These are phyloP conservation scores for Glomeris maerens DNA, from an alignment of 1,140 invertebrate species.

Conservation along the genomic window DNA sequence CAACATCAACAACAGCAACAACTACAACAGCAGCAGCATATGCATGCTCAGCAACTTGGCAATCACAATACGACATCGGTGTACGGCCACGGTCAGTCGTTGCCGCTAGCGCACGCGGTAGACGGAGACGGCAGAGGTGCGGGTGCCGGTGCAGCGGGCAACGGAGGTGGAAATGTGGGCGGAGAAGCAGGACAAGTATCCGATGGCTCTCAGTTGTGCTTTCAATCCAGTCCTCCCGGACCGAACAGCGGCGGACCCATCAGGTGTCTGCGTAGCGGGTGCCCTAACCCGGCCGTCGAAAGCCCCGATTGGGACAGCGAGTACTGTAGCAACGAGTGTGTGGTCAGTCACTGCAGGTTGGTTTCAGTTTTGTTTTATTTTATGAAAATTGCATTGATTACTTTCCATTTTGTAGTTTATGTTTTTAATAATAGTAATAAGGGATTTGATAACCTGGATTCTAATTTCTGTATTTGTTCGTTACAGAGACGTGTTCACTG, in stretches of 20 bases:
- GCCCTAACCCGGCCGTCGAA: conserved; percentile 73
- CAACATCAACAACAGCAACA: conserved; percentile 26
- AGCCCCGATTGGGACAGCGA: conserved; percentile 93
- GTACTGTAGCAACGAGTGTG: conserved; percentile 95
- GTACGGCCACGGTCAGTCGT: conserved; percentile 19
- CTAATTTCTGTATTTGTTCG: conserved; percentile 18
- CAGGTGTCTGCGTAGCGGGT: conserved; percentile 51
- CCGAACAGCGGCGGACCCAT: neutral
- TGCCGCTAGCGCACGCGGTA: neutral
- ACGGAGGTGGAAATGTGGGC: conserved; percentile 1
- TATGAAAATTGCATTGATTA: neutral
- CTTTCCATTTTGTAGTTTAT: conserved; percentile 11
- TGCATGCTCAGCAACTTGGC: conserved; percentile 20
- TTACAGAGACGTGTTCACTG: conserved; percentile 74
- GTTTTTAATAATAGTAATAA: conserved; percentile 9
- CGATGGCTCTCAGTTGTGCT: too few relatives aligned
- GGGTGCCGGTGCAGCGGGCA: conserved; percentile 21
- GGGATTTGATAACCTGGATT: too few relatives aligned
- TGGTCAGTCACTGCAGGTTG: conserved; percentile 78
- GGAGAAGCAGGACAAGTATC: conserved; percentile 3
- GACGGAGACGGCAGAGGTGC: conserved; percentile 25
- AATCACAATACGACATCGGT: conserved; percentile 42
- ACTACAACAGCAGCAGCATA: conserved; percentile 29
- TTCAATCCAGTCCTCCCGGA: too few relatives aligned
- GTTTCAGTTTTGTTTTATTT: conserved; percentile 3